These are phyloP conservation scores for Rhopalosiphum nymphaeae DNA, from an alignment of 2,888 invertebrate species.

Conservation along the genomic window DNA sequence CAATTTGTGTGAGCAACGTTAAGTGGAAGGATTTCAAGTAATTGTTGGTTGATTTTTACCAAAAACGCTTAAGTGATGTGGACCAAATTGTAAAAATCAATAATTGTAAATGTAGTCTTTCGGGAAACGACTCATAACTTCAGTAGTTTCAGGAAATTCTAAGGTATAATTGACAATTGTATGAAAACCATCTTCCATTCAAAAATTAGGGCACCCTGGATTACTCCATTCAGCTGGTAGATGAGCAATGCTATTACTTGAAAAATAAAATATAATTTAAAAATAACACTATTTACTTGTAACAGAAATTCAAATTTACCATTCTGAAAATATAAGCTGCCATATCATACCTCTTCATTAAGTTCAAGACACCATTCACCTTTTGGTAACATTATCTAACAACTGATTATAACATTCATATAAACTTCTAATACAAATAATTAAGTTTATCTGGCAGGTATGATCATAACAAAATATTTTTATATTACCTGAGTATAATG, in stretches of 20 bases:
- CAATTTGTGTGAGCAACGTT: not conserved
- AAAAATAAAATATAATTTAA: not conserved
- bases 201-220: not conserved
- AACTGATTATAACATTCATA: not conserved
- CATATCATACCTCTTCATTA: not conserved
- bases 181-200: not conserved
- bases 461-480: not conserved
- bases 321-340: constrained; percentile 28
- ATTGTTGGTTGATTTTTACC: not conserved
- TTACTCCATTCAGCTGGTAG: constrained; percentile 12
- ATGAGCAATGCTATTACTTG: constrained; percentile 3
- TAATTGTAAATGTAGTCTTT: not conserved
- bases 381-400: constrained; percentile 3
- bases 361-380: constrained; percentile 21
- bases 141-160: not conserved
- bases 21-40: not conserved
- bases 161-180: not conserved
- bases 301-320: constrained; percentile 9
- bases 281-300: constrained; percentile 9
- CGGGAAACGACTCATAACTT: not conserved
- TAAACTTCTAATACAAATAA: not conserved
- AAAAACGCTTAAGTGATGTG: not conserved
- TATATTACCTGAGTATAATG: constrained; percentile 13
- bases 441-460: not conserved
- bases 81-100: not conserved